Evolutionary conservation across 2,797 vertebrate species (phyloP).

Genomic region (Melanotaenia boesemani): DNA sequence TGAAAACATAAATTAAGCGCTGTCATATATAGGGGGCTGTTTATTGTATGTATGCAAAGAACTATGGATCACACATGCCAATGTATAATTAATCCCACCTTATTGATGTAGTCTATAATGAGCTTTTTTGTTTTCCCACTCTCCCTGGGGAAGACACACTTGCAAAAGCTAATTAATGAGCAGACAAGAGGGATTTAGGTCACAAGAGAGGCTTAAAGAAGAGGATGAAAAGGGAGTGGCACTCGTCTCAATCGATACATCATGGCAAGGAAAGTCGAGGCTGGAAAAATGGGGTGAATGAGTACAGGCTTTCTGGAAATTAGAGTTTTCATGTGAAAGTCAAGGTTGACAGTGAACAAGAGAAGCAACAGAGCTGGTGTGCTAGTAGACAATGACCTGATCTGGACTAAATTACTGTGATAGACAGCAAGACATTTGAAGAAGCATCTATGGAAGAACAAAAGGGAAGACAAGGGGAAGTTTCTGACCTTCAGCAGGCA

Average conservation of each 20-base stretch:
- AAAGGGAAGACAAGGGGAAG: constrained; percentile 11
- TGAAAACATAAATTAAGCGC: constrained; percentile 11
- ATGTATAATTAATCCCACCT: constrained; percentile 51
- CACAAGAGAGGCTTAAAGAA: constrained; percentile 43
- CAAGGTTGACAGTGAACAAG: constrained; percentile 34
- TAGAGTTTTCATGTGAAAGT: constrained; percentile 43
- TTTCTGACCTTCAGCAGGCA: constrained; percentile 45
- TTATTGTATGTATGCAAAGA: constrained; percentile 19
- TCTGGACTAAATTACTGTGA: constrained; percentile 52
- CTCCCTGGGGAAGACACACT: constrained; percentile 49
- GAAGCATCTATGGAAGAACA: constrained; percentile 34
- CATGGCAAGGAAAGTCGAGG: constrained; percentile 24
- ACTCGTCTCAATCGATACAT: constrained; percentile 54
- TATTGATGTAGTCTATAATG: constrained; percentile 68
- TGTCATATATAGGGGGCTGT: constrained; percentile 32
- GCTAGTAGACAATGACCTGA: constrained; percentile 30
- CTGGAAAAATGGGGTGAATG: constrained; percentile 30
- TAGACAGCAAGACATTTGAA: constrained; percentile 34
- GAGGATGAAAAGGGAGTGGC: constrained; percentile 32
- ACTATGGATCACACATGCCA: constrained; percentile 18
- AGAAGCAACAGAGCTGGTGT: constrained; percentile 5
- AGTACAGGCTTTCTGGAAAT: constrained; percentile 46
- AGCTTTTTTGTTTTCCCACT: constrained; percentile 58
- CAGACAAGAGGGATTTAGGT: constrained; percentile 67
- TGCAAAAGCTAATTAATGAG: constrained; percentile 74